phyloP scores from a whole-genome alignment of 2,797 vertebrate genomes.

The Bryconaethiops microstoma region DNA sequence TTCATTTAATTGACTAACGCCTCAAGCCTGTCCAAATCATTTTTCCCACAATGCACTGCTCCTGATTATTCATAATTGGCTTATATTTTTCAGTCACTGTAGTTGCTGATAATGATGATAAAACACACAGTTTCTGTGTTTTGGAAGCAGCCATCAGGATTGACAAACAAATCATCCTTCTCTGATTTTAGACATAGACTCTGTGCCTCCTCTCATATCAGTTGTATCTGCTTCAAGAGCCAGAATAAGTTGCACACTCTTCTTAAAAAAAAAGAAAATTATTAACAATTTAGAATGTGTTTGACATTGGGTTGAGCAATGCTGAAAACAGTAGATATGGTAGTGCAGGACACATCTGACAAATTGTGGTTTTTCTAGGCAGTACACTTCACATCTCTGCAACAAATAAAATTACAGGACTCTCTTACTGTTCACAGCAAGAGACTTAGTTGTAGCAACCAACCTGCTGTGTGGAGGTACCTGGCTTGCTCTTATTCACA shows the following conservation, averaged over 20 bases:
- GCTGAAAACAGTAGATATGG: no score
- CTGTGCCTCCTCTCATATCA: neutral
- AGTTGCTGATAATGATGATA: slow-evolving; percentile 49
- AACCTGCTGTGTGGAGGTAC: no score
- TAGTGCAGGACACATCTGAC: no score
- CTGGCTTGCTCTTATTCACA: no score
- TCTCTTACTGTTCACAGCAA: no score
- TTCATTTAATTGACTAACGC: slow-evolving; percentile 58
- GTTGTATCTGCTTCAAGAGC: neutral
- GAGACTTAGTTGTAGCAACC: no score
- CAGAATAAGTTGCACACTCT: neutral
- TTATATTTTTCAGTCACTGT: slow-evolving; percentile 44
- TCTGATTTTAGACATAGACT: slow-evolving; percentile 2
- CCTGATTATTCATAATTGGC: slow-evolving; percentile 57
- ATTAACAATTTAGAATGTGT: no score
- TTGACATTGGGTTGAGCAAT: no score
- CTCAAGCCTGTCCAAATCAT: slow-evolving; percentile 55
- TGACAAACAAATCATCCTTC: slow-evolving; percentile 22
- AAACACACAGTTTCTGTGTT: slow-evolving; percentile 37
- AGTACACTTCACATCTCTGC: no score
- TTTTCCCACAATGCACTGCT: slow-evolving; percentile 54
- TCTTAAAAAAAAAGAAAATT: no score
- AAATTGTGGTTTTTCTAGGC: no score
- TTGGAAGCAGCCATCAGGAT: slow-evolving; percentile 21
- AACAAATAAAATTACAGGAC: no score